phyloP scores from a whole-genome alignment of 2,888 invertebrate genomes.

The Ditula angustiorana region DNA sequence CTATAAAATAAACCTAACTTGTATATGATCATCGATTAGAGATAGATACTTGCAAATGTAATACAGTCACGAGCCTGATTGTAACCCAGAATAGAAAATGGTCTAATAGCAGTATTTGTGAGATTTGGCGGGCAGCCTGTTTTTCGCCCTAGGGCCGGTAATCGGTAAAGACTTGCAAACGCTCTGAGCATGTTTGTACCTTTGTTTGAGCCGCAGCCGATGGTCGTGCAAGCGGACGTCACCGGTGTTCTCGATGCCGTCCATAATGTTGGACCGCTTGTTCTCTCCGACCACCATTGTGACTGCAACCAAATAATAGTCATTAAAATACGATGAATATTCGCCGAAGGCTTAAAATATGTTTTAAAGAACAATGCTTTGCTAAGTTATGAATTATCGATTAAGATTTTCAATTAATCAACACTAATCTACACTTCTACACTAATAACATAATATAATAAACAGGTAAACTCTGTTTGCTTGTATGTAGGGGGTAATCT shows the following conservation, averaged over 20 bases:
- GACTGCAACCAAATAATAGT: constrained; percentile 67
- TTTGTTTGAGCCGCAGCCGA: constrained; percentile 94
- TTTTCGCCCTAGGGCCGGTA: background rate
- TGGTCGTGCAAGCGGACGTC: constrained; percentile 96
- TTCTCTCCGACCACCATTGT: constrained; percentile 94
- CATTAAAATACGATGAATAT: too few relatives aligned
- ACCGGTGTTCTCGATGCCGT: constrained; percentile 95
- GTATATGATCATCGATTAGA: background rate
- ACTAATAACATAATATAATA: background rate
- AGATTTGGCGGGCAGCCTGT: background rate
- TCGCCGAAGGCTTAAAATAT: too few relatives aligned
- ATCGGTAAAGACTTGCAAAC: background rate
- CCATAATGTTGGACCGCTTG: constrained; percentile 92
- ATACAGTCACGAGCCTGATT: background rate
- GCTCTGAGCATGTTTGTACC: constrained; percentile 83
- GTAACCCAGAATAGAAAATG: background rate
- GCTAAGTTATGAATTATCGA: too few relatives aligned
- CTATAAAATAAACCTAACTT: constrained; percentile 10
- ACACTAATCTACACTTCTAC: too few relatives aligned
- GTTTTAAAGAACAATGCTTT: too few relatives aligned
- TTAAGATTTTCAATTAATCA: too few relatives aligned
- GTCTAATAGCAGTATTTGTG: background rate
- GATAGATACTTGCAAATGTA: background rate
- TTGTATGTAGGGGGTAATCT: too few relatives aligned
- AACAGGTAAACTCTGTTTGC: too few relatives aligned